Conservation (phyloP, 2,888 invertebrate species). For the Cosmia pyralina region DNA sequence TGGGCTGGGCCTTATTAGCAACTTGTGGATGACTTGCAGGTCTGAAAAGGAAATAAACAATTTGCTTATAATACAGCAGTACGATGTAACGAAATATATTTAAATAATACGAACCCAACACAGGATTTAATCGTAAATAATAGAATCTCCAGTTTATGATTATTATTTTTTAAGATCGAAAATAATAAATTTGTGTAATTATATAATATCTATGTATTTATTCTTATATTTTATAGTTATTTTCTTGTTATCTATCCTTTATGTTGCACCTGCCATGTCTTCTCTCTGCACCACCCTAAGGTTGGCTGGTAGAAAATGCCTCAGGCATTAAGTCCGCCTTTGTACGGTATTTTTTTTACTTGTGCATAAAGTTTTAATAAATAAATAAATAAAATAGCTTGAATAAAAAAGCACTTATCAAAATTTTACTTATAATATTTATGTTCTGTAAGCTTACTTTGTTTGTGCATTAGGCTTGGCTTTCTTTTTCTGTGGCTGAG, state of each 20-base stretch:
- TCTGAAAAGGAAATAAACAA: slow-evolving; percentile 38
- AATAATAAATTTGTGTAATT: no score
- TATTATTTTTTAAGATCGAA: not conserved
- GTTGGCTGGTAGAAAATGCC: no score
- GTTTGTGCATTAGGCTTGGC: slow-evolving; percentile 68
- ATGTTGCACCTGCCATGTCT: no score
- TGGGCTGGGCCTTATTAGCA: slow-evolving; percentile 16
- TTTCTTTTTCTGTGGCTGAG: slow-evolving; percentile 78
- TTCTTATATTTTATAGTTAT: no score
- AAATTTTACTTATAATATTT: not conserved
- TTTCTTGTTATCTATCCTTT: no score
- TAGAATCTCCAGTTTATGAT: not conserved
- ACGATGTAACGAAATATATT: not conserved
- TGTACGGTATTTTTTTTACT: no score
- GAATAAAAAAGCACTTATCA: not conserved
- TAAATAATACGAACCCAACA: not conserved
- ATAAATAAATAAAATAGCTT: no score
- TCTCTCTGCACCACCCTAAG: no score
- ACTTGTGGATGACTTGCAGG: slow-evolving; percentile 20
- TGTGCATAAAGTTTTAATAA: no score
- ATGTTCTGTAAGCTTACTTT: slow-evolving; percentile 58
- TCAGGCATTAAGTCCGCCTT: no score
- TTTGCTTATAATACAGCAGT: not conserved
- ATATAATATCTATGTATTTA: no score
- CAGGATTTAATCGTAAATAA: not conserved